A percentile compares a stretch with the other conserved stretches of the same genome.
These are phyloP conservation scores for Brenthis ino DNA, from an alignment of 2,888 invertebrate species.

Conservation along the genomic window DNA sequence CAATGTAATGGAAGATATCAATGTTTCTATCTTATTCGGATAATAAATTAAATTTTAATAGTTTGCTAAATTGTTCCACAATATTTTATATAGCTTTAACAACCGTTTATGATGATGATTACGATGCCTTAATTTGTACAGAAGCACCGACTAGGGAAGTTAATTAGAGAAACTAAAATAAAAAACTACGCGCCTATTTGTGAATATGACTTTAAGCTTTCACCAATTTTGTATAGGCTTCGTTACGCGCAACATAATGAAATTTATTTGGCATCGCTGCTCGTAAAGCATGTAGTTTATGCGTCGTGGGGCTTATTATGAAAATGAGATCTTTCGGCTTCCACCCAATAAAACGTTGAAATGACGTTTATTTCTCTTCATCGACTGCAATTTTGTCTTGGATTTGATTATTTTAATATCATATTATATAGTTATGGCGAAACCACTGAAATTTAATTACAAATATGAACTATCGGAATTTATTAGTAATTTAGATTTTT, in stretches of 20 bases:
- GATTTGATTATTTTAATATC: conserved; percentile 27
- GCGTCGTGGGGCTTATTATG: conserved; percentile 60
- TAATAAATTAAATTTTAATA: conserved; percentile 5
- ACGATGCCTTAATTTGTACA: background rate
- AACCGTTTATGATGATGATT: too few relatives aligned
- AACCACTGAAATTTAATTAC: conserved; percentile 7
- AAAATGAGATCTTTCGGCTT: conserved; percentile 60
- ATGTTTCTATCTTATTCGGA: conserved; percentile 4
- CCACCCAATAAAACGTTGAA: conserved; percentile 68
- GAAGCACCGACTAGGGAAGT: conserved; percentile 3
- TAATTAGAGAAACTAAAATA: conserved; percentile 28
- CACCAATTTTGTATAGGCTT: conserved; percentile 46
- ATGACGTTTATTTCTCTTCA: conserved; percentile 65
- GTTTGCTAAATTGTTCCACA: background rate
- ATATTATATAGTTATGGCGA: conserved; percentile 19
- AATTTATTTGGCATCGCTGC: conserved; percentile 67
- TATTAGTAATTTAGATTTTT: too few relatives aligned
- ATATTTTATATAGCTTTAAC: background rate
- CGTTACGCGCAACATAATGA: conserved; percentile 46
- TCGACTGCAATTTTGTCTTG: conserved; percentile 51
- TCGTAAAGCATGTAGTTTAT: conserved; percentile 71
- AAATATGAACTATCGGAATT: conserved; percentile 5
- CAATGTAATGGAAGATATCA: conserved; percentile 30
- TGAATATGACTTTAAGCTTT: conserved; percentile 44
- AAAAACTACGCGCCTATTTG: conserved; percentile 26